Percentiles rank a stretch among this genome's conserved stretches.
Conservation (phyloP, 1,140 invertebrate species). For the Mercenaria mercenaria region DNA sequence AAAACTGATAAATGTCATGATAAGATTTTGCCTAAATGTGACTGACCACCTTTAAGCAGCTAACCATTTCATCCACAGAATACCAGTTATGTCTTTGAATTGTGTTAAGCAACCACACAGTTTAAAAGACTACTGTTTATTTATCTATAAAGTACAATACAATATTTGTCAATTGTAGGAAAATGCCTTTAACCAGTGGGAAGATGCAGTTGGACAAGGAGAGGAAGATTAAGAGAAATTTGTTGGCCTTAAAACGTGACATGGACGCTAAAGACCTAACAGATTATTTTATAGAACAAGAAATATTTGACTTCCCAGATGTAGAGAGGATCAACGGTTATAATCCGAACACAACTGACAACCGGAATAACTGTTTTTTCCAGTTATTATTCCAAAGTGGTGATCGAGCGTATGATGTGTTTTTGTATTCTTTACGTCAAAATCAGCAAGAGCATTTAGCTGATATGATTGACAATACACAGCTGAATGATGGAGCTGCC, state of each 20-base stretch:
- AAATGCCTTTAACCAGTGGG: constrained; percentile 17
- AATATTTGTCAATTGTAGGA: background rate
- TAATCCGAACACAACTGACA: constrained; percentile 60
- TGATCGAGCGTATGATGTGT: constrained; percentile 44
- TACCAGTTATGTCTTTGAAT: too few relatives aligned
- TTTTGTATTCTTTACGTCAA: constrained; percentile 27
- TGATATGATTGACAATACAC: constrained; percentile 51
- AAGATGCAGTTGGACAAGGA: constrained; percentile 42
- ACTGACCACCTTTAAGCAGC: too few relatives aligned
- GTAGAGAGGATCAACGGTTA: constrained; percentile 48
- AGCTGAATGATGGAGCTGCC: background rate
- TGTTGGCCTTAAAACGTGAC: constrained; percentile 36
- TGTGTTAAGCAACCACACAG: too few relatives aligned
- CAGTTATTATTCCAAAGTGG: constrained; percentile 38
- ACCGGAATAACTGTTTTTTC: constrained; percentile 54
- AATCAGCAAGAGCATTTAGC: constrained; percentile 19
- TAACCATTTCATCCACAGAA: too few relatives aligned
- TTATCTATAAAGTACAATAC: too few relatives aligned
- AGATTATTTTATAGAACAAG: constrained; percentile 51
- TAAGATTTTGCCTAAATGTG: too few relatives aligned
- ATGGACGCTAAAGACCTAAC: constrained; percentile 59
- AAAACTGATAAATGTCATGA: too few relatives aligned
- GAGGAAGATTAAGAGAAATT: constrained; percentile 50
- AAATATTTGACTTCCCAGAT: constrained; percentile 62
- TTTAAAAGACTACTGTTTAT: too few relatives aligned